Base-by-base conservation (phyloP, 2,888 invertebrate genomes). In the Drosophila prolongata region DNA sequence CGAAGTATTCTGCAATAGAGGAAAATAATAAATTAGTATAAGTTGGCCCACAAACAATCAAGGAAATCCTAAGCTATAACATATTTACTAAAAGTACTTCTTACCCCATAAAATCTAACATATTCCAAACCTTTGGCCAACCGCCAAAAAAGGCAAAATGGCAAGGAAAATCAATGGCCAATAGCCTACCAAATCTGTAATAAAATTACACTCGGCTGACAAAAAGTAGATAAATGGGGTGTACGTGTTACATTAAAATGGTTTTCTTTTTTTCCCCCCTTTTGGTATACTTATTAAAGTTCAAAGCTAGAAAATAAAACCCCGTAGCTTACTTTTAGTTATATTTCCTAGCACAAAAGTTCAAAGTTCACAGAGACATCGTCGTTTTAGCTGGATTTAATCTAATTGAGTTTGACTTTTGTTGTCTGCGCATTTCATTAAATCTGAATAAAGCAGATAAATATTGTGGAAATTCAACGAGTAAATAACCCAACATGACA, bases 1-100 rank as follows among this genome's bases (percentile, higher is more conserved):
- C 86, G 97, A 95, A 88, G 97, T 97, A 93, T 95, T 97, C 98
- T 98, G 95, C 85, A 91, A 89, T 53, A 58, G 50, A 46, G 16
- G 13, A 34, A 54, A 30, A n/a, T 8, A 50, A 11, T 46, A 62
- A 61, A 56, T 56, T 61, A 50, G 50, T 34, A 50, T 55, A 38
- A 37, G 54, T 64, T 76, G 55, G 55, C 60, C 53, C 47, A 57
- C 57, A 42, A 43, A 53, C 44, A 46, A 67, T 46, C 27, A 38
- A 37, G 8, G 6, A 6, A 30, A 8, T 30, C 8, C 30, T 8
- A 30, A 8, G 44, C 24, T 44, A 70, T 70, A 1, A 64, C 35
- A 37, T 74, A 60, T 66, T 44, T 58, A 64, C 35, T 24, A 43
- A 13, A 19, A 19, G 37, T 38, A 16, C 16, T 42, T 14, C 40